phyloP scores from a whole-genome alignment of 2,797 vertebrate genomes.

The Gymnodraco acuticeps region DNA sequence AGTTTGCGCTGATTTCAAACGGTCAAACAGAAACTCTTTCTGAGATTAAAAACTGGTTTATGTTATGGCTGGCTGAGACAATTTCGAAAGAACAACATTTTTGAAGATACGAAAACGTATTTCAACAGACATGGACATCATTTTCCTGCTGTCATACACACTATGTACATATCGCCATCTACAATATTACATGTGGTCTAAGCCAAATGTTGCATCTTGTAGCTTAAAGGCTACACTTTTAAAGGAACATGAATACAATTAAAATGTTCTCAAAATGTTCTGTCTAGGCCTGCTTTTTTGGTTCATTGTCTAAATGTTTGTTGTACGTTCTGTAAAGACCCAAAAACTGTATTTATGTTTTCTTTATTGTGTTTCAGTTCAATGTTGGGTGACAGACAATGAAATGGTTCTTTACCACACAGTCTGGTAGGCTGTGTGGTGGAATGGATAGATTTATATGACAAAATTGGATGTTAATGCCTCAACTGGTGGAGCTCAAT shows the following conservation, averaged over 20 bases:
- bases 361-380: slow-evolving; percentile 7
- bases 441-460: slow-evolving; percentile 25
- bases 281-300: background rate
- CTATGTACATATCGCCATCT: background rate
- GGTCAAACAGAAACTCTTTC: slow-evolving; percentile 7
- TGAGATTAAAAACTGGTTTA: background rate
- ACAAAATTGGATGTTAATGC: slow-evolving; percentile 17
- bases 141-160: no score
- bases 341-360: no score
- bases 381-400: slow-evolving; percentile 25
- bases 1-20: slow-evolving; percentile 11
- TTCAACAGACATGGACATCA: background rate
- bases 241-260: background rate
- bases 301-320: slow-evolving; percentile 10
- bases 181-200: background rate
- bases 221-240: slow-evolving; percentile 7
- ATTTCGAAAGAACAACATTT: background rate
- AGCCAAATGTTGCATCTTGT: slow-evolving; percentile 1
- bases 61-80: background rate
- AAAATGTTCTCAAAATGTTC: background rate
- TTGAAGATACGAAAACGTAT: background rate
- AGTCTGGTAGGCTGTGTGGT: slow-evolving; percentile 28
- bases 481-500: slow-evolving; percentile 10
- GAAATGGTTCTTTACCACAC: slow-evolving; percentile 6
- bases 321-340: background rate